These are phyloP conservation scores for Neofelis nebulosa DNA, from an alignment of 2,113 vertebrate species.

Conservation along the genomic window DNA sequence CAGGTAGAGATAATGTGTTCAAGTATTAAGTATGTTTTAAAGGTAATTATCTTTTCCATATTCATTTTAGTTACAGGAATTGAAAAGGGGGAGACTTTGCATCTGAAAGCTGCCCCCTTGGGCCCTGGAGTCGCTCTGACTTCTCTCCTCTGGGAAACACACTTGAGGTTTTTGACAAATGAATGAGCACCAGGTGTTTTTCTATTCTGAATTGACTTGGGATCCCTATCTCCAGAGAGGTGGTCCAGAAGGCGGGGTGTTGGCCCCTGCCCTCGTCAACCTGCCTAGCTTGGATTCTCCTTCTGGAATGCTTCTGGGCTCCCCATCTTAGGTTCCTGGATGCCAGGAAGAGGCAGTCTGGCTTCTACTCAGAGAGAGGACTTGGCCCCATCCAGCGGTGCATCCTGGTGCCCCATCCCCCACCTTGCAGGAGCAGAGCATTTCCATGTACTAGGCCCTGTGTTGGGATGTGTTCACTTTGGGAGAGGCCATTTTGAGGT, in stretches of 20 bases:
- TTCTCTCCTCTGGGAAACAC: conserved; percentile 18
- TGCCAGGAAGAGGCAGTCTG: neutral
- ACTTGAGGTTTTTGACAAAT: conserved; percentile 56
- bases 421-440: neutral
- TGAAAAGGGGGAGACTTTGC: conserved; percentile 58
- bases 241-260: neutral
- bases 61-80: conserved; percentile 80
- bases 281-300: neutral
- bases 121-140: neutral
- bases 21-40: conserved; percentile 84
- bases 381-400: neutral
- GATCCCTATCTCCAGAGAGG: neutral
- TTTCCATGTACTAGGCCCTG: neutral
- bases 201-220: neutral
- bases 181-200: conserved; percentile 1
- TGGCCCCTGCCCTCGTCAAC: neutral
- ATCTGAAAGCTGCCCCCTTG: conserved; percentile 59
- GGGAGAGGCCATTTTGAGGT: neutral
- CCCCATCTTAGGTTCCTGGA: neutral
- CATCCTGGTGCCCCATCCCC: neutral
- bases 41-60: conserved; percentile 84
- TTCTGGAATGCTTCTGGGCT: neutral
- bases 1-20: conserved; percentile 83
- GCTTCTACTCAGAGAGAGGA: neutral
- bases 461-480: neutral